These are phyloP conservation scores for Zaprionus lachaisei DNA, from an alignment of 1,140 invertebrate genomes.

Conservation along the genomic window DNA sequence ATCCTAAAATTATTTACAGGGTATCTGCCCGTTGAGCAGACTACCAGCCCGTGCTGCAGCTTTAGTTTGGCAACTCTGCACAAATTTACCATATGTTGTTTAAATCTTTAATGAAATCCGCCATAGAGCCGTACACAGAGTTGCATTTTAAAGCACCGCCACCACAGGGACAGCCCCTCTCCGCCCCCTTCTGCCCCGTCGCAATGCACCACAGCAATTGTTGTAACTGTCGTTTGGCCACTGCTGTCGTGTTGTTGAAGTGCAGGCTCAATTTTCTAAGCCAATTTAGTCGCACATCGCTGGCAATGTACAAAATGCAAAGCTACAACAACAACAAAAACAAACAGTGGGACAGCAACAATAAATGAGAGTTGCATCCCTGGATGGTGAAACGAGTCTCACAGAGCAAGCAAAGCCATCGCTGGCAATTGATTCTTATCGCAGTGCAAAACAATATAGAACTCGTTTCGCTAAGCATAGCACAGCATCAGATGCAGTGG, in stretches of 20 bases:
- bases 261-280: constrained; percentile 78
- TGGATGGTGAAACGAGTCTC: constrained; percentile 51
- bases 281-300: constrained; percentile 72
- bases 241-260: constrained; percentile 36
- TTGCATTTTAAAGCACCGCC: constrained; percentile 72
- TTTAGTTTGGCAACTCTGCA: constrained; percentile 48
- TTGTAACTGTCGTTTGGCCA: constrained; percentile 20
- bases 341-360: constrained; percentile 17
- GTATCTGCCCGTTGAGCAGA: background rate
- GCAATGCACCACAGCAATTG: constrained; percentile 9
- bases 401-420: constrained; percentile 58
- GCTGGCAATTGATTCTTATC: constrained; percentile 67
- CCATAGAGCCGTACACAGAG: constrained; percentile 73
- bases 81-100: constrained; percentile 79
- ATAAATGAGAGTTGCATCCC: constrained; percentile 1
- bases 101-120: constrained; percentile 81
- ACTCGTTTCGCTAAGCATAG: constrained; percentile 28
- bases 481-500: background rate
- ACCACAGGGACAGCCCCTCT: constrained; percentile 4
- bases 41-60: background rate
- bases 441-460: constrained; percentile 26
- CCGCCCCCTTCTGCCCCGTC: background rate
- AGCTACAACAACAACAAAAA: constrained; percentile 48
- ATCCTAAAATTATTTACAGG: background rate
- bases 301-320: constrained; percentile 51